A percentile compares a stretch with the other conserved stretches of the same genome.
Evolutionary conservation across 2,113 vertebrate species (phyloP).

Genomic region (Tupaia chinensis): DNA sequence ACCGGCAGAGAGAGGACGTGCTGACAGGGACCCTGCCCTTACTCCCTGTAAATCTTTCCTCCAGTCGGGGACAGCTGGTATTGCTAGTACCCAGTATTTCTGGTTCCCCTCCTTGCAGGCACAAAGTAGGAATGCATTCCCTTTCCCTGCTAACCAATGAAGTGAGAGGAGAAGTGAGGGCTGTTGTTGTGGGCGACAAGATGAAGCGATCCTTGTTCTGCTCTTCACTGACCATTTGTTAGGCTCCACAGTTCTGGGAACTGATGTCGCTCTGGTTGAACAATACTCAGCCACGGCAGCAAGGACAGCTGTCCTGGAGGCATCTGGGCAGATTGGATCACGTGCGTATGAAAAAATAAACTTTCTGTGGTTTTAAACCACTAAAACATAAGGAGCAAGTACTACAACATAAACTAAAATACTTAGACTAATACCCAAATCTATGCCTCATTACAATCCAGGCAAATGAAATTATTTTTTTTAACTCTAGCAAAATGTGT

Average conservation of each 20-base stretch:
- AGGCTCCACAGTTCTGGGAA: not conserved
- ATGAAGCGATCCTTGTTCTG: too few relatives aligned
- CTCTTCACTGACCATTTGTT: accelerated
- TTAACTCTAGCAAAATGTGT: not conserved
- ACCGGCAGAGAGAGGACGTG: not conserved
- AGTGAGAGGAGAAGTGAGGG: not conserved
- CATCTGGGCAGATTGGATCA: not conserved
- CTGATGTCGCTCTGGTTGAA: not conserved
- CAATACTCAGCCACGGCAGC: accelerated
- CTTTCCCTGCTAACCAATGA: not conserved
- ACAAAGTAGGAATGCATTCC: not conserved
- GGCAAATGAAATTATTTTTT: not conserved
- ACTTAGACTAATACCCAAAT: not conserved
- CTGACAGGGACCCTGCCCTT: not conserved
- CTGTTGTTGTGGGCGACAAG: too few relatives aligned
- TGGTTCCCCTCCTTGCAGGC: not conserved
- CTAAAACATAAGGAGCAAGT: not conserved
- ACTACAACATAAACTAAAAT: not conserved
- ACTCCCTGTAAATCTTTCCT: not conserved
- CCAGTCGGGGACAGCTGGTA: not conserved
- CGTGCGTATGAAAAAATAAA: not conserved
- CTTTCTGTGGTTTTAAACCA: not conserved
- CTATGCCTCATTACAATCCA: not conserved
- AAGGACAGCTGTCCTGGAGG: not conserved
- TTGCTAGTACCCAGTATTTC: not conserved